Conservation (phyloP, 2,888 invertebrate species). For the Hypselothyrea guttata region DNA sequence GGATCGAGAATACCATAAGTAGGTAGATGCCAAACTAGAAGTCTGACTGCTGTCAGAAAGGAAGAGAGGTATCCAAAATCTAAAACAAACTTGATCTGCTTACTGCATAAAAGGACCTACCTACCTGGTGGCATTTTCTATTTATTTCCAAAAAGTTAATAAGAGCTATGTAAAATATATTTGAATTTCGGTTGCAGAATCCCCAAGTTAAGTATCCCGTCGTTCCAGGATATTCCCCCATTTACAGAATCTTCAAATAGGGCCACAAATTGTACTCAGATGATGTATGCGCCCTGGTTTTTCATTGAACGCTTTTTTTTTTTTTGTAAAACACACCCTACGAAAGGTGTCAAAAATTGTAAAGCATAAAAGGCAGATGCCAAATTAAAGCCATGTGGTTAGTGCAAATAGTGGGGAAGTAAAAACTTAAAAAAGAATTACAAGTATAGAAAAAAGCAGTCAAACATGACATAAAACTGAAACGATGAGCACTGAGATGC, state of each 20-base stretch:
- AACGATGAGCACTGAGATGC: constrained; percentile 46
- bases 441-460: constrained; percentile 26
- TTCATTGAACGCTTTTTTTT: constrained; percentile 15
- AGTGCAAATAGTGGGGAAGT: constrained; percentile 27
- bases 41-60: no score
- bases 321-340: constrained; percentile 26
- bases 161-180: neutral
- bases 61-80: no score
- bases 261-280: constrained; percentile 47
- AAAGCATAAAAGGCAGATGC: constrained; percentile 43
- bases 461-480: constrained; percentile 49
- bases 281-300: constrained; percentile 57
- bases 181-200: constrained; percentile 5
- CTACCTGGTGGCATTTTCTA: no score
- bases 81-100: no score
- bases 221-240: no score
- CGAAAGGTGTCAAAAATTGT: constrained; percentile 39
- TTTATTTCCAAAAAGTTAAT: neutral
- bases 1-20: no score
- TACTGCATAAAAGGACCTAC: no score
- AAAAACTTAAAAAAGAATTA: constrained; percentile 15
- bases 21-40: no score
- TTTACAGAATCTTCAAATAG: no score
- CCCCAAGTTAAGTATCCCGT: constrained; percentile 34
- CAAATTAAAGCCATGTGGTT: constrained; percentile 60